These are phyloP conservation scores for Neomorphus geoffroyi DNA, from an alignment of 2,797 vertebrate genomes.

Conservation along the genomic window DNA sequence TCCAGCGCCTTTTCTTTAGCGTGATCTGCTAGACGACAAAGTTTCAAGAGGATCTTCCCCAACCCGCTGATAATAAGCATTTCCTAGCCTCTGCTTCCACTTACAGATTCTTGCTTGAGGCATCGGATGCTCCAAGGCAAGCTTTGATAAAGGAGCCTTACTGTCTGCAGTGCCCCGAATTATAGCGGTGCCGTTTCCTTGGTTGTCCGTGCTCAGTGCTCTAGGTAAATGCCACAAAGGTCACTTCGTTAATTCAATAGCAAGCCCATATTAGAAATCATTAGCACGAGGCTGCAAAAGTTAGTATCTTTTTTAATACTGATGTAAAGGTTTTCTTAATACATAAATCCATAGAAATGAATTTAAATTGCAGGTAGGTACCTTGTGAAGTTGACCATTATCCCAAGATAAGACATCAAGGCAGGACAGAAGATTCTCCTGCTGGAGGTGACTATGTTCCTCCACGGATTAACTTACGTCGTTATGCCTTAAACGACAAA, in stretches of 20 bases:
- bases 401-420: neutral
- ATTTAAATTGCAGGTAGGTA: neutral
- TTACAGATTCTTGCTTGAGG: neutral
- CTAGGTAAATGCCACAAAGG: neutral
- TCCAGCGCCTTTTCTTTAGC: neutral
- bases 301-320: no score
- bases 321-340: neutral
- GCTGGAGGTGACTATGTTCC: neutral
- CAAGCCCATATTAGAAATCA: neutral
- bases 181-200: neutral
- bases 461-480: neutral
- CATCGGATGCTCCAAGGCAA: neutral
- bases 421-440: neutral
- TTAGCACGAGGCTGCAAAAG: neutral
- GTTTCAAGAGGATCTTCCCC: neutral
- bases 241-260: neutral
- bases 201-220: neutral
- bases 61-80: neutral
- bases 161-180: neutral
- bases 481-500: neutral
- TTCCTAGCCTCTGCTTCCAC: neutral
- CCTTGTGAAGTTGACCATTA: neutral
- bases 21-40: neutral
- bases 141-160: neutral
- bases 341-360: neutral